Evolutionary conservation across 1,140 invertebrate species (phyloP), one percentile per base, ranked within the genome.

Genomic region (Antheraea pernyi): DNA sequence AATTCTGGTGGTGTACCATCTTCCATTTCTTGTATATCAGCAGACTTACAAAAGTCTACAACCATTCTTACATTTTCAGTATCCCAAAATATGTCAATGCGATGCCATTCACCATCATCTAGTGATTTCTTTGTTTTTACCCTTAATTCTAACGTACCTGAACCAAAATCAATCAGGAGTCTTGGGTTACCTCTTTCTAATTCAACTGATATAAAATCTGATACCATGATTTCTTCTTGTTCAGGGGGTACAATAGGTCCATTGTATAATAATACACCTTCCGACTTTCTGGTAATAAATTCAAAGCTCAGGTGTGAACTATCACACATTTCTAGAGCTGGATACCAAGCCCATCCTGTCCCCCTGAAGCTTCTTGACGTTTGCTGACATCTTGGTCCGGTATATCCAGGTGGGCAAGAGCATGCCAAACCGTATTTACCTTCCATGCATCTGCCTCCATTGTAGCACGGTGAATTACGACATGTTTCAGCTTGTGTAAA

Each of bases 101-200:
- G 94, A 92, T 99, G 98, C 98, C 98, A 99, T 85, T 98, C 97
- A 2, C 98, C 98, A 88, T 99, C 98, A 85, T 98, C 97, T 48
- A 99, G 88, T 0, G 95, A 95, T 80, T 96, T 96, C 78, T 97
- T 96, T 0, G 97, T 97, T 92, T 98, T 97, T 0, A 99, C 95
- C 84, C 96, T 94, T 11, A 99, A 89, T 85, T 98, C 97, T 69
- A 99, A 89, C 0, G 97, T 98, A 63, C 98, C 98, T 0, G 98
- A 98, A 4, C 99, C 99, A 92, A 99, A 99, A 91, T 99, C 98
- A 67, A 99, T 96, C 0, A 99, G 93, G 3, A 99, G 91, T 70
- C 97, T 92, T 0, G 98, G 98, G 86, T 97, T 97, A 18, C 98
- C 98, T 72, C 97, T 95, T 83, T 97, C 96, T 76, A 99, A 85